Conservation (phyloP, 1,140 invertebrate genomes). For the Globodera rostochiensis region DNA sequence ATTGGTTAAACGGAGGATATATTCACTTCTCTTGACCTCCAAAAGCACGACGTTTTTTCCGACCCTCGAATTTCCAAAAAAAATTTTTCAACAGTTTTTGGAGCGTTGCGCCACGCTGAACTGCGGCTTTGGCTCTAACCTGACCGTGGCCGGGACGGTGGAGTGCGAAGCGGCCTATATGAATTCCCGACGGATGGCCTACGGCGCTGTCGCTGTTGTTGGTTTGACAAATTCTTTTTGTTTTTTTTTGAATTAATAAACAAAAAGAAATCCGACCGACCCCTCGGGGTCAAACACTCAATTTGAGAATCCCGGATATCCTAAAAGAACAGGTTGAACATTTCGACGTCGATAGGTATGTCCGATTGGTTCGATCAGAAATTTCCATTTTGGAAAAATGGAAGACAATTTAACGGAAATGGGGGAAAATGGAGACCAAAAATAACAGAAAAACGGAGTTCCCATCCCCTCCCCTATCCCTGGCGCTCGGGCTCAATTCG, state of each 20-base stretch:
- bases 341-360: too few species aligned
- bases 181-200: conserved; percentile 40
- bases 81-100: conserved; percentile 22
- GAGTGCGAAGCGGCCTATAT: conserved; percentile 52
- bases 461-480: too few species aligned
- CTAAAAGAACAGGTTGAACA: not conserved
- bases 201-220: conserved; percentile 45
- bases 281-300: too few species aligned
- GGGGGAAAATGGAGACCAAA: too few species aligned
- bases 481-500: too few species aligned
- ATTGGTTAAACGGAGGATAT: too few species aligned
- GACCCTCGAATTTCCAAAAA: too few species aligned
- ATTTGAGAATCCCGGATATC: conserved; percentile 10
- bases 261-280: not conserved
- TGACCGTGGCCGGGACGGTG: conserved; percentile 40
- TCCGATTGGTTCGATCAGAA: too few species aligned
- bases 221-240: not conserved
- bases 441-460: too few species aligned
- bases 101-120: conserved; percentile 39
- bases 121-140: conserved; percentile 49
- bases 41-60: too few species aligned
- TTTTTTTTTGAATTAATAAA: not conserved
- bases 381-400: too few species aligned
- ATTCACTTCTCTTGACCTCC: too few species aligned
- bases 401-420: not conserved